These are phyloP conservation scores for Gerris buenoi DNA, from an alignment of 1,140 invertebrate species.

Conservation along the genomic window DNA sequence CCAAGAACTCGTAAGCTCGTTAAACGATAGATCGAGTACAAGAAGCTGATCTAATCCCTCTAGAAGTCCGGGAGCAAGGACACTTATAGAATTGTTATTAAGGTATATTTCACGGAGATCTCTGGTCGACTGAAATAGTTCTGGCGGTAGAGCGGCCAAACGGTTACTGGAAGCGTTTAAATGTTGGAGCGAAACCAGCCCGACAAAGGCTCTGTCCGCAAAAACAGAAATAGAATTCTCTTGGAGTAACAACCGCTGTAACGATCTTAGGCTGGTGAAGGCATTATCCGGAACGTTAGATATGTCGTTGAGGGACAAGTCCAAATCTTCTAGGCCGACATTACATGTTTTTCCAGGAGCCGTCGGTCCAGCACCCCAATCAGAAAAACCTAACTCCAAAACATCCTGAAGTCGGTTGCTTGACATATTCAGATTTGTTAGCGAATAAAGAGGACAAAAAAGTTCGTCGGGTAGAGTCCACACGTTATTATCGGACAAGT, in stretches of 20 bases:
- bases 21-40: conserved; percentile 54
- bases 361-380: conserved; percentile 35
- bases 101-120: conserved; percentile 54
- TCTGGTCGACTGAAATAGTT: conserved; percentile 49
- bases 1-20: conserved; percentile 60
- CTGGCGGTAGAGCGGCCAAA: conserved; percentile 53
- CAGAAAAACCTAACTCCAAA: conserved; percentile 50
- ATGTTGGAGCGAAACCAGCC: conserved; percentile 44
- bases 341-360: conserved; percentile 41
- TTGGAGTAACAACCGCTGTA: conserved; percentile 48
- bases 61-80: conserved; percentile 57
- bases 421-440: conserved; percentile 55
- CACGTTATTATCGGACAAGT: conserved; percentile 65
- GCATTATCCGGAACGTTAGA: conserved; percentile 47
- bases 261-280: conserved; percentile 46
- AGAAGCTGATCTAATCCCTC: conserved; percentile 57
- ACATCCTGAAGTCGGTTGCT: conserved; percentile 64
- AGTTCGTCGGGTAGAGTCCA: conserved; percentile 55
- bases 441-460: conserved; percentile 54
- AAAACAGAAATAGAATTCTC: conserved; percentile 56
- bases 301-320: conserved; percentile 59
- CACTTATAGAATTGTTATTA: conserved; percentile 62
- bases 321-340: conserved; percentile 46
- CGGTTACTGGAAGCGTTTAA: conserved; percentile 64
- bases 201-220: conserved; percentile 52